These are phyloP conservation scores for Azemiops feae DNA, from an alignment of 2,113 vertebrate genomes.

Conservation along the genomic window DNA sequence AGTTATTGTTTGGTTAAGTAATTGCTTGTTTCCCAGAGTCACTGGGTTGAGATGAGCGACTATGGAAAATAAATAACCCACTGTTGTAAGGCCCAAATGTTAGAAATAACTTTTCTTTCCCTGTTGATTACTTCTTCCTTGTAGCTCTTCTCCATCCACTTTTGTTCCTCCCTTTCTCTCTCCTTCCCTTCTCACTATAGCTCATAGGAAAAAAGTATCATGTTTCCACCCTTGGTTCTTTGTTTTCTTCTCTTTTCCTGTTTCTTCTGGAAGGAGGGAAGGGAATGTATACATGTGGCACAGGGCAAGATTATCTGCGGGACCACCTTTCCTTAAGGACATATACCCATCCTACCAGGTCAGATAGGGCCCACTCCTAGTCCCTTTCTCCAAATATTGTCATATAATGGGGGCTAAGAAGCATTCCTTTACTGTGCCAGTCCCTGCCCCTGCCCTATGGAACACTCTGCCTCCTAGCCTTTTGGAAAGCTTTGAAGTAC, in stretches of 20 bases:
- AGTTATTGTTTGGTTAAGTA: background rate
- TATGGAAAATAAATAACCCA: background rate
- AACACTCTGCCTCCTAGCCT: too few species aligned
- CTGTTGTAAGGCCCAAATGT: background rate
- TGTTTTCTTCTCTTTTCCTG: background rate
- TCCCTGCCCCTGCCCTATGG: too few species aligned
- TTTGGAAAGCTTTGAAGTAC: too few species aligned
- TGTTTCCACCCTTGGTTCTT: background rate
- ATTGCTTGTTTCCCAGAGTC: too few species aligned
- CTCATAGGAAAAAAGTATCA: background rate
- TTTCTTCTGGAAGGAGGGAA: background rate
- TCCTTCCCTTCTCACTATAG: background rate
- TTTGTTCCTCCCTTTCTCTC: background rate
- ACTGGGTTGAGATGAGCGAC: too few species aligned
- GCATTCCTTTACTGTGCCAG: too few species aligned
- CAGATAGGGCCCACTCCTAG: too few species aligned
- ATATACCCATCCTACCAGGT: too few species aligned
- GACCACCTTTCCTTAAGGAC: too few species aligned
- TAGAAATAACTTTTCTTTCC: background rate
- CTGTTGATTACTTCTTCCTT: background rate
- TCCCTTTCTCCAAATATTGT: too few species aligned
- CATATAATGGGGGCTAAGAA: too few species aligned
- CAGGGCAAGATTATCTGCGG: too few species aligned
- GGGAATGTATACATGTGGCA: background rate
- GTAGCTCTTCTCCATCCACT: background rate